Evolutionary conservation across 2,113 vertebrate species (phyloP).

Genomic region (Phaethornis superciliosus): DNA sequence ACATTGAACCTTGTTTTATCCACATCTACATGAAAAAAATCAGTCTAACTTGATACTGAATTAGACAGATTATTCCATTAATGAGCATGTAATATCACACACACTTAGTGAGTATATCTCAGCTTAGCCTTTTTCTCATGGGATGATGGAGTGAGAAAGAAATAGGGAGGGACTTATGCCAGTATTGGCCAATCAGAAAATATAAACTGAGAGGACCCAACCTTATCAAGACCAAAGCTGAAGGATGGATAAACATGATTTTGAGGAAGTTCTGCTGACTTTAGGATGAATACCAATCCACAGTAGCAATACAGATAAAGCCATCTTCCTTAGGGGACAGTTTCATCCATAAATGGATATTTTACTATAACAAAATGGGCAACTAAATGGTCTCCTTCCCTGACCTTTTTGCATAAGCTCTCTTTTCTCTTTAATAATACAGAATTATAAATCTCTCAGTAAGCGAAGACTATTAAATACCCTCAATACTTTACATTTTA

Average conservation of each 20-base stretch:
- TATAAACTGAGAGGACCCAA: not conserved
- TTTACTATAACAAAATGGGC: not conserved
- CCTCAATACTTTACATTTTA: not conserved
- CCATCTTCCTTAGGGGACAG: not conserved
- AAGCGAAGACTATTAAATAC: not conserved
- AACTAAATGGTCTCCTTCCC: not conserved
- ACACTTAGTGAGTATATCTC: not conserved
- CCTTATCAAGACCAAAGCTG: not conserved
- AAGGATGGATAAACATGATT: not conserved
- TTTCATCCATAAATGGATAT: not conserved
- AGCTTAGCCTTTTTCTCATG: not conserved
- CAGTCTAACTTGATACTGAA: not conserved
- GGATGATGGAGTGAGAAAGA: not conserved
- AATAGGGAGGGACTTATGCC: not conserved
- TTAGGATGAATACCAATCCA: not conserved
- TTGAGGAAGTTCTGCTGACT: not conserved
- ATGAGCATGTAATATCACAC: not conserved
- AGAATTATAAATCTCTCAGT: not conserved
- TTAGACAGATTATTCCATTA: not conserved
- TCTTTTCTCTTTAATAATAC: not conserved
- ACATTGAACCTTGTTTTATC: not conserved
- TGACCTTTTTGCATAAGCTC: not conserved
- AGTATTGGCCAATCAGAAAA: not conserved
- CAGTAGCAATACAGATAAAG: not conserved
- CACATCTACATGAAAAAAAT: not conserved